Base-by-base conservation (phyloP, 1,140 invertebrate species). In the Chelonus insularis region DNA sequence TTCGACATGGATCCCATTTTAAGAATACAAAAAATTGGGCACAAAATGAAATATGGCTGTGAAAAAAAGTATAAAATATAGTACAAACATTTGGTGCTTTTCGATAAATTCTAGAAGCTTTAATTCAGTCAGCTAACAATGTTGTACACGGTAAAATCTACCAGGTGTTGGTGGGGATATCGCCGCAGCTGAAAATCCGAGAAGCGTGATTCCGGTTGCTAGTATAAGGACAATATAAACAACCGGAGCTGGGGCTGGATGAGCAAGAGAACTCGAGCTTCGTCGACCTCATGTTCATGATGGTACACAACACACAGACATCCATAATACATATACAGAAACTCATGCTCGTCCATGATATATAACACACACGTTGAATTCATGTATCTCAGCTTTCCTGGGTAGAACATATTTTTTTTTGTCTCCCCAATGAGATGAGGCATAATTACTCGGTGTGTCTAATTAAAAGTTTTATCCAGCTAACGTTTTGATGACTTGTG, bases 221-320 rank as follows among this genome's bases (percentile, higher is more conserved):
- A 20, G 67, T 34, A 58, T 50, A 57, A 63, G 65, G 52, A 71
- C 66, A 68, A 70, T 70, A 72, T 72, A 72, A 72, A 74, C 67
- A 68, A 69, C 69, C 70, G 72, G 72, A 74, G 69, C 67, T 74
- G 41, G 60, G 71, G 64, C 69, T 69, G 68, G 72, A 72, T 72
- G 71, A 70, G 62, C 72, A 69, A 65, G 65, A 62, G 70, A 70
- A 59, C 71, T 68, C 64, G 65, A 63, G 20, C 29, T 21, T 14
- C 57, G 45, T 37, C 47, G n/a, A 51, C 20, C 32, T 36, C 25
- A 52, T 54, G 21, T 37, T 8, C 14, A 39, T 18, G 4, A 18
- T 9, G 20, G 5, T 2, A 2, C 4, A 18, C 5, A 16, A 1
- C 36, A 52, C 18, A 14, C 12, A 34, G 7, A 52, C 29, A 34